phyloP scores from a whole-genome alignment of 2,113 vertebrate species.

The Corvus moneduloides region DNA sequence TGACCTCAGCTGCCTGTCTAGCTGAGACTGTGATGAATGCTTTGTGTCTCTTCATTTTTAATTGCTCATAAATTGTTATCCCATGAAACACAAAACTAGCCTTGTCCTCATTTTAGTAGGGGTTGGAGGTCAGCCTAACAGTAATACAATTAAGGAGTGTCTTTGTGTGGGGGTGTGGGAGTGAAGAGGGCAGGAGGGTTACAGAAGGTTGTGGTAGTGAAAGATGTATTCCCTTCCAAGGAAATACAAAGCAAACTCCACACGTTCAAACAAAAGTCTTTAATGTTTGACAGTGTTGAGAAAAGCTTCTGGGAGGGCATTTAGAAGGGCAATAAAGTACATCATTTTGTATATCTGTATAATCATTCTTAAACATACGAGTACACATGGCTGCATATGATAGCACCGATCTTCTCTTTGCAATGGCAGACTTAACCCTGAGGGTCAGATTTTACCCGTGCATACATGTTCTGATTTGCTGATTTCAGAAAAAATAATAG shows the following conservation, averaged over 20 bases:
- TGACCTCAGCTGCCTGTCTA: constrained; percentile 83
- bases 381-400: background rate
- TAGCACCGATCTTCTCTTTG: background rate
- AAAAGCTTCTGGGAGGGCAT: constrained; percentile 67
- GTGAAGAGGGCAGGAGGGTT: constrained; percentile 72
- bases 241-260: constrained; percentile 71
- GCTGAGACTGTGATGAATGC: constrained; percentile 91
- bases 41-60: constrained; percentile 91
- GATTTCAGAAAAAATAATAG: constrained; percentile 14
- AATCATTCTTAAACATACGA: constrained; percentile 35
- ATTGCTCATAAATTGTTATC: constrained; percentile 99
- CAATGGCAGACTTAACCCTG: background rate
- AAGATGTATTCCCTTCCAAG: constrained; percentile 71
- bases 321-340: constrained; percentile 65
- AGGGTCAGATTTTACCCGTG: background rate
- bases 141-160: constrained; percentile 85
- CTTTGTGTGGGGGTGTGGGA: constrained; percentile 78
- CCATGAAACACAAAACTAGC: constrained; percentile 92
- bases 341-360: constrained; percentile 46
- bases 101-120: constrained; percentile 88
- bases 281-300: constrained; percentile 57
- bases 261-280: constrained; percentile 69
- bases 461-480: background rate
- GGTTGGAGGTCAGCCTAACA: constrained; percentile 88
- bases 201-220: constrained; percentile 72